Conservation (phyloP, 1,140 invertebrate genomes). For the Diachasma alloeum region DNA sequence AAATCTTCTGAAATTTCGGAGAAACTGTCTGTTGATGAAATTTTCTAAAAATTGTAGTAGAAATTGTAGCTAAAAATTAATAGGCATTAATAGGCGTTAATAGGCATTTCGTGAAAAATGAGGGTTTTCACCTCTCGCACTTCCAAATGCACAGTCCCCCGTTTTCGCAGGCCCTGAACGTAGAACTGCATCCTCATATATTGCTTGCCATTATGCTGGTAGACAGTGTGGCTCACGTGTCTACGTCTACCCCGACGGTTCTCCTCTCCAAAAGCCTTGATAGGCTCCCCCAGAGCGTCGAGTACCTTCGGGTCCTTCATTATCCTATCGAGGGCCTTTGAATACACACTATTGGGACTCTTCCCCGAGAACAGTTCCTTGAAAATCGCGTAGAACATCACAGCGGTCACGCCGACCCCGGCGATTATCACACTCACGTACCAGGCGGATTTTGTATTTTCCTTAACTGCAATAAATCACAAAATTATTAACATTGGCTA, state of each 20-base stretch:
- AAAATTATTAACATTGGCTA: neutral
- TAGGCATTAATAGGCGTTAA: too few species aligned
- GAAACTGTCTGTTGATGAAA: too few species aligned
- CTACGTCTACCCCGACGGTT: conserved; percentile 72
- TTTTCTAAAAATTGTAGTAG: too few species aligned
- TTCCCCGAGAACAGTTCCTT: conserved; percentile 86
- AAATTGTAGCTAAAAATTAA: too few species aligned
- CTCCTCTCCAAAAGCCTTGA: conserved; percentile 88
- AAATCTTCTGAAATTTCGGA: too few species aligned
- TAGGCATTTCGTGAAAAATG: neutral
- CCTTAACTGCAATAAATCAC: conserved; percentile 72
- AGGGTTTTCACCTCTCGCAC: conserved; percentile 75
- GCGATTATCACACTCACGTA: conserved; percentile 82
- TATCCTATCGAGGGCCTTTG: conserved; percentile 78
- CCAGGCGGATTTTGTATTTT: conserved; percentile 84
- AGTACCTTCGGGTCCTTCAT: conserved; percentile 74
- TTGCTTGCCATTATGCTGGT: conserved; percentile 77
- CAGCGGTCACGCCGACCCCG: conserved; percentile 79
- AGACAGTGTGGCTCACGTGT: conserved; percentile 73
- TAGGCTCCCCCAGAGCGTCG: conserved; percentile 83
- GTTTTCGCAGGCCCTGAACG: conserved; percentile 80
- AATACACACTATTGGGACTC: conserved; percentile 86
- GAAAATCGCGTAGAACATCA: conserved; percentile 84
- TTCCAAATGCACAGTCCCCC: conserved; percentile 86
- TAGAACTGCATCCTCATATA: conserved; percentile 91